phyloP scores from a whole-genome alignment of 92 coral and sea anemone genomes.

The Isaurus tuberculatus region DNA sequence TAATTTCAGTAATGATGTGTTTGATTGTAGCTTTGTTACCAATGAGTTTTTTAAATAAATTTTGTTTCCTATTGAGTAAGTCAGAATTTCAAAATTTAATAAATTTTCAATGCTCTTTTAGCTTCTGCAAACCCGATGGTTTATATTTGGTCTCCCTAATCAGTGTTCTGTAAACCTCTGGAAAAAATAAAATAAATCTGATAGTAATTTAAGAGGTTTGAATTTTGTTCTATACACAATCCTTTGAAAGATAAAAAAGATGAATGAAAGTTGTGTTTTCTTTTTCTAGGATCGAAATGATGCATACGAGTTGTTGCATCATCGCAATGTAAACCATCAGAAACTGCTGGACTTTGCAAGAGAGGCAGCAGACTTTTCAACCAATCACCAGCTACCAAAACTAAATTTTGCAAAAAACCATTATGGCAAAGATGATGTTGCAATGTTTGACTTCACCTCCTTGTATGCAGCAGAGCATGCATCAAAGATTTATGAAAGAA shows the following conservation, averaged over 20 bases:
- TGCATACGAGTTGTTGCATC: slow-evolving; percentile 89
- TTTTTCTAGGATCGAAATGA: slow-evolving; percentile 85
- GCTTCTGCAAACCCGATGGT: no score
- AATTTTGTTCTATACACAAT: no score
- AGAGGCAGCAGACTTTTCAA: slow-evolving; percentile 94
- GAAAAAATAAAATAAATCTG: no score
- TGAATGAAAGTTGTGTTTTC: neutral
- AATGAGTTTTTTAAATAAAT: no score
- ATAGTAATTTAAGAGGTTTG: no score
- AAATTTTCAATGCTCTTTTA: no score
- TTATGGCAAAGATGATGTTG: slow-evolving; percentile 89
- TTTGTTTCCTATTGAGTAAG: no score
- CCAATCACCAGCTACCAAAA: slow-evolving; percentile 85
- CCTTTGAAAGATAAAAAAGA: neutral
- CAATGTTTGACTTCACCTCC: slow-evolving; percentile 99
- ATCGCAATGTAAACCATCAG: slow-evolving; percentile 86
- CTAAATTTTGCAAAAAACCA: slow-evolving; percentile 89
- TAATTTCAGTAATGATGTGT: no score
- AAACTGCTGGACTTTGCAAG: slow-evolving; percentile 84
- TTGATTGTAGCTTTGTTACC: no score
- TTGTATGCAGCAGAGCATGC: slow-evolving; percentile 95
- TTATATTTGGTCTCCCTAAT: no score
- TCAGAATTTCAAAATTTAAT: no score
- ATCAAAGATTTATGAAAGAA: slow-evolving; percentile 85
- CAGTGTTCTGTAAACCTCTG: no score